Percentiles rank a stretch among this genome's conserved stretches.
Conservation (phyloP, 2,113 vertebrate species). For the Isurus oxyrinchus region DNA sequence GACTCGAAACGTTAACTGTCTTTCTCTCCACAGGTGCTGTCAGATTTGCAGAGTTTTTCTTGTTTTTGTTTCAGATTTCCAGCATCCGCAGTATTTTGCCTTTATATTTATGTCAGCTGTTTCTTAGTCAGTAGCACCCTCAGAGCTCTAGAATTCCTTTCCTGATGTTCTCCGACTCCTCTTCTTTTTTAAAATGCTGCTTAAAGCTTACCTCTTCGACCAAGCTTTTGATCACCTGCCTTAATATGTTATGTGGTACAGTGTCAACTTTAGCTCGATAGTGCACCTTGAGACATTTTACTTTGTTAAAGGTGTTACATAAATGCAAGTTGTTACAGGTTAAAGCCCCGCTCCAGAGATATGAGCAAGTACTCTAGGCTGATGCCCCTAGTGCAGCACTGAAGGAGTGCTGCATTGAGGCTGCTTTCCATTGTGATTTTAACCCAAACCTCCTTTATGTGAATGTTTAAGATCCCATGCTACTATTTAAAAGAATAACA, state of each 20-base stretch:
- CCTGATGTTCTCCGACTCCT: background rate
- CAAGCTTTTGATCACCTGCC: background rate
- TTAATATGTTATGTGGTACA: background rate
- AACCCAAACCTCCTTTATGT: background rate
- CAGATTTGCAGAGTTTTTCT: no score
- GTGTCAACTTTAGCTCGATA: background rate
- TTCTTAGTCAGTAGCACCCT: background rate
- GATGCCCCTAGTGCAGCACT: no score
- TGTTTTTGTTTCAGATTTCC: no score
- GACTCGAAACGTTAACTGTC: no score
- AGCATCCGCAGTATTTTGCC: no score
- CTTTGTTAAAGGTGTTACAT: background rate
- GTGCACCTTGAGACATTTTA: background rate
- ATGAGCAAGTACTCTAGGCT: background rate
- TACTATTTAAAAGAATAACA: background rate
- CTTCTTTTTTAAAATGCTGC: background rate
- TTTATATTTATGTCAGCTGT: background rate
- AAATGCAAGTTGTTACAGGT: background rate
- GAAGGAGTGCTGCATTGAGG: background rate
- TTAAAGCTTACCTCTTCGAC: background rate
- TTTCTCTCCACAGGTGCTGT: no score
- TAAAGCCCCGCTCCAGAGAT: background rate
- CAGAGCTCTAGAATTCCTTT: background rate
- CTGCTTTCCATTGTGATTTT: background rate
- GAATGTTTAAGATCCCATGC: background rate